Base-by-base conservation (phyloP, 2,797 vertebrate genomes). In the Avahi laniger region DNA sequence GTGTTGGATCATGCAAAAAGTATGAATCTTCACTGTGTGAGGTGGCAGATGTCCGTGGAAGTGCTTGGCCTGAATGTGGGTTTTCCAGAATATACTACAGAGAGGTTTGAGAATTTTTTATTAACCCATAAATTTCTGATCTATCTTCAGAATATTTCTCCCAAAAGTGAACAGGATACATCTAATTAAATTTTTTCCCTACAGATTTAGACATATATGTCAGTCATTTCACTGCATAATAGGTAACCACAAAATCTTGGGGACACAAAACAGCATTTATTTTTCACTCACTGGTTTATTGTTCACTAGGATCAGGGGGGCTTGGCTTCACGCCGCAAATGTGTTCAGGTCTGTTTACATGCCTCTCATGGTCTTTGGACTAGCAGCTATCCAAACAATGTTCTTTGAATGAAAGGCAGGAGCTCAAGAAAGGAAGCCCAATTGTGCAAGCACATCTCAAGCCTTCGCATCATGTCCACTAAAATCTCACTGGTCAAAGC, bases 71-170 rank as follows among this genome's bases (percentile, higher is more conserved):
- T 46, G 24, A 83, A 52, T 24, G 7, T 83, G 46, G 41, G 8
- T 9, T 83, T 17, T 83, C n/a, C 10, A 59, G 13, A 67, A 85
- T 70, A 61, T 6, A 35, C 41, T 54, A 54, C 1, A 17, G 15
- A 89, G 41, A 81, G 2, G 2, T 50, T 30, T 78, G 69, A 89
- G 12, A 12, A 12, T 13, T n/a, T 92, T 91, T 83, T 35, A n/a
- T 82, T 83, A 89, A 93, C 14, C 1, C 11, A 46, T 57, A 65
- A 69, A 30, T 80, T n/a, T 94, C 24, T 91, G 38, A 61, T 83
- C 91, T 92, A 52, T 50, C 5, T 96, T 94, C 84, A 26, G 35
- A 94, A 52, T 84, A 69, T 38, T 94, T 94, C 15, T 72, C 54
- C 43, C 85, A n/a, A 92, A 87, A 92, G 20, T 67, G 26, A 89